Evolutionary conservation across 2,797 vertebrate genomes (phyloP).

Genomic region (Tragelaphus eurycerus): DNA sequence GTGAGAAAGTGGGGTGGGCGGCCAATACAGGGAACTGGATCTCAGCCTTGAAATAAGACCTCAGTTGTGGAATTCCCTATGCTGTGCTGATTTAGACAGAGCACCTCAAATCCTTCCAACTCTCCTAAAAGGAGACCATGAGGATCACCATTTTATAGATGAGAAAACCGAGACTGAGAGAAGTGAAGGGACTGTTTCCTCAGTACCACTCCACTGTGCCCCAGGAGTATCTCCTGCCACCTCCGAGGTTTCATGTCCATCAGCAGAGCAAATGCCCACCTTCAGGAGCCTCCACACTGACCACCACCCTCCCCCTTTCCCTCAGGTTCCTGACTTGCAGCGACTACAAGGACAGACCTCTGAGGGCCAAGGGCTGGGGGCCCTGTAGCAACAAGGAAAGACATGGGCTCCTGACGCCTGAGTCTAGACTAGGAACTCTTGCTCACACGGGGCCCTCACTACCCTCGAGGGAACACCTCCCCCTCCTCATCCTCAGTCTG

Average conservation of each 20-base stretch:
- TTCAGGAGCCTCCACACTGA: background rate
- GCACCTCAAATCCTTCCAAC: background rate
- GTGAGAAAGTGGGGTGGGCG: background rate
- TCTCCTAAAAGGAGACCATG: background rate
- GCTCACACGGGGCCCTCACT: fast-evolving
- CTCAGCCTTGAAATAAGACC: background rate
- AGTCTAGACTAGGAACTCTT: background rate
- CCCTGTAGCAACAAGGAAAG: background rate
- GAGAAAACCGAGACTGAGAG: background rate
- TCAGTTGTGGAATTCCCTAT: fast-evolving
- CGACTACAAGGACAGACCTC: fast-evolving
- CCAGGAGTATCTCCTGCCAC: background rate
- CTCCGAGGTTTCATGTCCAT: fast-evolving
- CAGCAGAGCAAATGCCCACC: background rate
- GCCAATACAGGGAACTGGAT: background rate
- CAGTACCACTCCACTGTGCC: background rate
- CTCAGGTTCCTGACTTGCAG: too few species aligned
- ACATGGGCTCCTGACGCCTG: background rate
- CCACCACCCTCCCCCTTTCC: background rate
- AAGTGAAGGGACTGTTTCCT: background rate
- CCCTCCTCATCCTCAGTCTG: background rate
- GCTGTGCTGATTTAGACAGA: background rate
- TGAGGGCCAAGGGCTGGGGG: background rate
- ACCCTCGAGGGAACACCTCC: background rate
- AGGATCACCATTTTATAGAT: background rate